Base-by-base conservation (phyloP, 2,797 vertebrate species). In the Gymnodraco acuticeps region DNA sequence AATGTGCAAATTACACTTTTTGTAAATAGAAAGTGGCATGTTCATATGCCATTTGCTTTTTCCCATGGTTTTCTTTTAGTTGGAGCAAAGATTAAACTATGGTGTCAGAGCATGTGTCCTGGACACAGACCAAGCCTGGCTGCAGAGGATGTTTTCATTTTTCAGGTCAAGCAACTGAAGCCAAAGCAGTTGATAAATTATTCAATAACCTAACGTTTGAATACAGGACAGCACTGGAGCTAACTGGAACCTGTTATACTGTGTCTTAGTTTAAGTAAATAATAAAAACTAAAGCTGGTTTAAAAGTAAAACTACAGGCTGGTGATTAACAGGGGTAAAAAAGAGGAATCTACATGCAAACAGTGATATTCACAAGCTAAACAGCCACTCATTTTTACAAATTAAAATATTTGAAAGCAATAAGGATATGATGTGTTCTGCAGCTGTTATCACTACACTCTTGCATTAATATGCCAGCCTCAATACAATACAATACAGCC, bases 111-210 rank as follows among this genome's bases (percentile, higher is more conserved):
- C 20, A 48, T 51, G 41, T 17, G 50, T 67, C 43, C 20, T 4
- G 62, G 62, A 70, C 31, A 55, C 46, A 61, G 42, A 70, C 42
- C 17, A 46, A 71, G 47, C 3, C 17, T 71, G 33, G 54, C 46
- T 63, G 53, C 20, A 64, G 31, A 46, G 56, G 50, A 41, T 38
- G 48, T 70, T 82, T 77, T 69, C 64, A 68, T 48, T 27, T 50
- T 79, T 48, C 61, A 72, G 68, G 71, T 82, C 70, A 80, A 84
- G 82, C 73, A 86, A 75, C 82, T 80, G 64, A 86, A 88, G 83
- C 78, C 90, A 87, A 87, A 82, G 59, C 69, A 81, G 27, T 3
- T 86, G 81, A 83, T 90, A 76, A 64, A 89, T 91, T 86, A 89
- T 92, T 91, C 66, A 90, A 69, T 74, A 76, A 60, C 31, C 53